These are phyloP conservation scores for Ectropis grisescens DNA, from an alignment of 1,140 invertebrate species.

Conservation along the genomic window DNA sequence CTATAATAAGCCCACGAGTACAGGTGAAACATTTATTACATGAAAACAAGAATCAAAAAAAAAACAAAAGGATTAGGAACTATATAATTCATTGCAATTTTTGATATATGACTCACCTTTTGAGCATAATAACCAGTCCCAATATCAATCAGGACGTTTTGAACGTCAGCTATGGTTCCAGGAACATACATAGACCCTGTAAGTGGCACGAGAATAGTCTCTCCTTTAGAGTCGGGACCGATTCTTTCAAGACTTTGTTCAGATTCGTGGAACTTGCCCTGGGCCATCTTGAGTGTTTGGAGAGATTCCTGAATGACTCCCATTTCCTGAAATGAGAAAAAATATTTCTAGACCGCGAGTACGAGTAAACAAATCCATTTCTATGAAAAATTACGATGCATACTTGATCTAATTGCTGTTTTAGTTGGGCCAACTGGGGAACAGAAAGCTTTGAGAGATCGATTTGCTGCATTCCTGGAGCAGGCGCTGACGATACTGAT, in stretches of 20 bases:
- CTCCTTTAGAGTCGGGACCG: conserved; percentile 79
- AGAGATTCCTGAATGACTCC: conserved; percentile 89
- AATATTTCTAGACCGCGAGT: conserved; percentile 6
- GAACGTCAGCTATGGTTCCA: conserved; percentile 84
- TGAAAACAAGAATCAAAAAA: too few relatives aligned
- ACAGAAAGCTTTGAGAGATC: conserved; percentile 83
- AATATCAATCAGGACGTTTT: conserved; percentile 92
- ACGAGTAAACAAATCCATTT: too few relatives aligned
- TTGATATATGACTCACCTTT: conserved; percentile 78
- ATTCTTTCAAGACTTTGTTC: conserved; percentile 88
- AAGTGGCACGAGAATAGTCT: conserved; percentile 90
- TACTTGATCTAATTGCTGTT: conserved; percentile 90
- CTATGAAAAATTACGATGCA: conserved; percentile 17
- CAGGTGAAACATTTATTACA: too few relatives aligned
- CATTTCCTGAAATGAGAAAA: conserved; percentile 78
- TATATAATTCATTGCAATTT: too few relatives aligned
- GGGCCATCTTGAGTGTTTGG: conserved; percentile 89
- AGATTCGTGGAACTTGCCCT: conserved; percentile 91
- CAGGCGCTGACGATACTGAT: conserved; percentile 70
- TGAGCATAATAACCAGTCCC: conserved; percentile 97
- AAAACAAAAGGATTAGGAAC: too few relatives aligned
- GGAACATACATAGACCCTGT: conserved; percentile 97
- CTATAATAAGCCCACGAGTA: too few relatives aligned
- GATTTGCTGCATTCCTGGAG: conserved; percentile 77
- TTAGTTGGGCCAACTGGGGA: conserved; percentile 84